Conservation (phyloP, 2,113 vertebrate genomes). For the Monarcha castaneiventris region DNA sequence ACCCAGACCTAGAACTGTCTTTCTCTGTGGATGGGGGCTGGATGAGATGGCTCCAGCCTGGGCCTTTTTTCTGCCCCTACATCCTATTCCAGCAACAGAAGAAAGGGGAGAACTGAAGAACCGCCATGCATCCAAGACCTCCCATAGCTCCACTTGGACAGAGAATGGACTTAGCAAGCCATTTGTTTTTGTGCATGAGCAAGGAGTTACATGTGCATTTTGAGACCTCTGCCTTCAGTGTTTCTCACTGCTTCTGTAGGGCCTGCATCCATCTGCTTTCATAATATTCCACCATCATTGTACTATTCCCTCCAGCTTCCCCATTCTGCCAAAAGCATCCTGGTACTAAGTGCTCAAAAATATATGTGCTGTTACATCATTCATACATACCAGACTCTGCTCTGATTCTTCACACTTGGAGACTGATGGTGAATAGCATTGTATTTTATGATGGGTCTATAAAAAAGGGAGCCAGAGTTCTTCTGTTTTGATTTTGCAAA, state of each 20-base stretch:
- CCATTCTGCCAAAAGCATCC: neutral
- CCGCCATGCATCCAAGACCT: neutral
- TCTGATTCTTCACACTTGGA: neutral
- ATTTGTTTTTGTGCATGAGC: neutral
- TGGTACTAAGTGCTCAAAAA: neutral
- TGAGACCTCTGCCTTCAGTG: neutral
- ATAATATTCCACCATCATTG: too few relatives aligned
- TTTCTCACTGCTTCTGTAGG: neutral
- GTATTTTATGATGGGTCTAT: neutral
- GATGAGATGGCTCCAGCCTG: neutral
- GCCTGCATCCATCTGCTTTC: neutral
- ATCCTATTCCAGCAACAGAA: neutral
- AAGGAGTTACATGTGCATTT: neutral
- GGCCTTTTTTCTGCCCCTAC: neutral
- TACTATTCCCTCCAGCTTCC: neutral
- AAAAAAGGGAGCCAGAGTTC: neutral
- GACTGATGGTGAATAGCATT: neutral
- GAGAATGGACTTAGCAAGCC: neutral
- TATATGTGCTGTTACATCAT: neutral
- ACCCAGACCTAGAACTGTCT: neutral
- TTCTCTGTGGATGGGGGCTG: neutral
- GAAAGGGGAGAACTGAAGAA: neutral
- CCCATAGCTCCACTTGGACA: neutral
- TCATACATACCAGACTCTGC: neutral
- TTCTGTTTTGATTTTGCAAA: neutral